Evolutionary conservation across 2,113 vertebrate genomes (phyloP).

Genomic region (Melanostigma gelatinosum): DNA sequence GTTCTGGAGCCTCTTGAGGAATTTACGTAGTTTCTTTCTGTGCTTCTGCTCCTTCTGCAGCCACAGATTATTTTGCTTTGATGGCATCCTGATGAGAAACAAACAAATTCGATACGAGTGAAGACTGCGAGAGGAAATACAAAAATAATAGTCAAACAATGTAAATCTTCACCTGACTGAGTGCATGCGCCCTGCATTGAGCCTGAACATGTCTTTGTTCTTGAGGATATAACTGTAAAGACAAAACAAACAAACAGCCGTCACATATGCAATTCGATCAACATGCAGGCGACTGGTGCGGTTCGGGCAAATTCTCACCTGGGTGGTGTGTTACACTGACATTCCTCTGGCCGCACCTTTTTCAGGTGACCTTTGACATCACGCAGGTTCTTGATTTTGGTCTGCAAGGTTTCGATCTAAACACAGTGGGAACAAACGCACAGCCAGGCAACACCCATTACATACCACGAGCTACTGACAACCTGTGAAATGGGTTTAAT

Average conservation of each 20-base stretch:
- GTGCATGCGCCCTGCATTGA: constrained; percentile 82
- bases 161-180: constrained; percentile 85
- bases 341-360: constrained; percentile 92
- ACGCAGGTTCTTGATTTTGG: constrained; percentile 96
- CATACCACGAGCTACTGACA: background rate
- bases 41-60: constrained; percentile 92
- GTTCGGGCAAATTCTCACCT: constrained; percentile 79
- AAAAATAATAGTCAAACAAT: background rate
- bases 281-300: background rate
- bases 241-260: constrained; percentile 29
- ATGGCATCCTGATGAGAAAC: constrained; percentile 81
- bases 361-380: constrained; percentile 96
- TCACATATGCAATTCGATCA: background rate
- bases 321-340: constrained; percentile 88
- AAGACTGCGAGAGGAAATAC: background rate
- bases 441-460: background rate
- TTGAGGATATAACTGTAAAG: constrained; percentile 85
- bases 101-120: background rate
- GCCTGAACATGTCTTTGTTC: constrained; percentile 86
- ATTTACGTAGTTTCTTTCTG: constrained; percentile 94
- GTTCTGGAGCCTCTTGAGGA: constrained; percentile 94
- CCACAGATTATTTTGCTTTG: constrained; percentile 90
- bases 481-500: background rate
- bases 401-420: constrained; percentile 97
- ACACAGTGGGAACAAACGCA: constrained; percentile 15